Base-by-base conservation (phyloP, 2,113 vertebrate genomes). In the Antigone vipio region DNA sequence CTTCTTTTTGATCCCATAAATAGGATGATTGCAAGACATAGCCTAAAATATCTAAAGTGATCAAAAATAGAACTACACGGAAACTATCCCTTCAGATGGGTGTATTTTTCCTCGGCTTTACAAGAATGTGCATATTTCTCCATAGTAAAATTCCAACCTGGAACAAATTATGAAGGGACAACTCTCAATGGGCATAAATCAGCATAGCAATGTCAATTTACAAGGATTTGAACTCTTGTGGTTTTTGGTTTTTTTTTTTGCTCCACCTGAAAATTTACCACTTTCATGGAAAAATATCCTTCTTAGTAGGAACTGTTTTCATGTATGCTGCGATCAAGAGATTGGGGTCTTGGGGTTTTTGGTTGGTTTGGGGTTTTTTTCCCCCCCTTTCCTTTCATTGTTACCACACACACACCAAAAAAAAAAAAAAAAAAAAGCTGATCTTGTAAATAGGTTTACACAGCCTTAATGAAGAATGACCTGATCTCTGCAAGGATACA, bases 391-490 rank as follows among this genome's bases (percentile, higher is more conserved):
- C 32, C n/a, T 91, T 94, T 92, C 29, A 18, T 27, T 89, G 29
- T 59, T 88, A 72, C 52, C 60, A 69, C 62, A 62, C 44, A 44
- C 44, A 42, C 38, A 38, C 38, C 38, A 38, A 38, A 44, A 44
- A 44, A 44, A 44, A 44, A 44, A 44, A 44, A 52, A 52, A 83
- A 80, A 67, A 85, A 73, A 87, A 59, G 32, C 19, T 92, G 20
- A 12, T 88, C 77, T 67, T 84, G 42, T 76, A 93, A 96, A 93
- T 97, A 92, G 63, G 84, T 98, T 97, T 96, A 67, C 75, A 16
- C 8, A 69, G 77, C 66, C 91, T 76, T 97, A 95, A 96, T 92
- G 96, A 97, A 97, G 88, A 93, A 96, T 98, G 96, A 97, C 96
- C 96, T 85, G 86, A 93, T 98, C 95, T 96, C 85, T 98, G 26